phyloP scores from a whole-genome alignment of 2,888 invertebrate genomes.

The Acrobasis repandana region DNA sequence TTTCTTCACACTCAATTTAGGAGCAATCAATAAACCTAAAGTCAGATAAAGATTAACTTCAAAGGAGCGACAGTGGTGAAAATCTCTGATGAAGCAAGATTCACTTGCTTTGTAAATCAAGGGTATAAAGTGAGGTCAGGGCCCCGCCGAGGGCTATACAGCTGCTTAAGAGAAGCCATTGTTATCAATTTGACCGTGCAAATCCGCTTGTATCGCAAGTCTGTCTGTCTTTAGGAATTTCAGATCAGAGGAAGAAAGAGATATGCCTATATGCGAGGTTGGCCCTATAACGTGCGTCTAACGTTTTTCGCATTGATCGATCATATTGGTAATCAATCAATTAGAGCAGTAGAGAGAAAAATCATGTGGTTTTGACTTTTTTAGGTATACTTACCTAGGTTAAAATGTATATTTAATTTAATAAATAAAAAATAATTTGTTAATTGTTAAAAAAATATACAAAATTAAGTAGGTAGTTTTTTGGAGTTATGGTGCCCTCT shows the following conservation, averaged over 20 bases:
- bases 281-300: too few relatives aligned
- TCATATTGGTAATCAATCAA: too few relatives aligned
- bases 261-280: conserved; percentile 13
- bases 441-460: too few relatives aligned
- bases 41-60: background rate
- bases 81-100: background rate
- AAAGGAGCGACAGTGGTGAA: background rate
- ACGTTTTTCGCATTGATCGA: too few relatives aligned
- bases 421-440: too few relatives aligned
- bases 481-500: too few relatives aligned
- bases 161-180: conserved; percentile 21
- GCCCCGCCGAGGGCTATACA: background rate
- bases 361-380: too few relatives aligned
- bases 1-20: background rate
- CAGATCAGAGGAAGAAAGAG: conserved; percentile 5
- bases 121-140: background rate
- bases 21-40: background rate
- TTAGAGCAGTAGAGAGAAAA: too few relatives aligned
- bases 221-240: background rate
- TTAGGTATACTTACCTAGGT: too few relatives aligned
- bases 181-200: conserved; percentile 55
- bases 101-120: background rate
- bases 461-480: too few relatives aligned
- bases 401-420: too few relatives aligned
- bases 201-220: conserved; percentile 49